phyloP scores from a whole-genome alignment of 2,797 vertebrate species.

The Myiotriccus ornatus region DNA sequence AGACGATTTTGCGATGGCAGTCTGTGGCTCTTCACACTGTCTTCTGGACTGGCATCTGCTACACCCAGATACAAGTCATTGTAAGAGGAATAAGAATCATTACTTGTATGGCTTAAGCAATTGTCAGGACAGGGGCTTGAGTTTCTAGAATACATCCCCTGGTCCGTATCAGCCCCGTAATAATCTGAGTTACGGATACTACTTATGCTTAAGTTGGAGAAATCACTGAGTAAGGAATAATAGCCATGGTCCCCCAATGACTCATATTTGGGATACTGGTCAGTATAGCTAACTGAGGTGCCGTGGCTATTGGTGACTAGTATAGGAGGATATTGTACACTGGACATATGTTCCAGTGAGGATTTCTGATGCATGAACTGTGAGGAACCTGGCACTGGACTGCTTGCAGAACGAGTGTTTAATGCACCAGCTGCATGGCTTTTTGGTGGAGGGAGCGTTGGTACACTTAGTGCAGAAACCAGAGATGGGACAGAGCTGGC shows the following conservation, averaged over 20 bases:
- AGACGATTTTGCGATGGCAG: conserved; percentile 86
- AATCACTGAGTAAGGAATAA: conserved; percentile 96
- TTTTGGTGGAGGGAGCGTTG: conserved; percentile 92
- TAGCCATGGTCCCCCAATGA: conserved; percentile 94
- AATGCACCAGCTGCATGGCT: conserved; percentile 94
- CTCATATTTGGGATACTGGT: conserved; percentile 95
- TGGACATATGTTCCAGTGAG: conserved; percentile 91
- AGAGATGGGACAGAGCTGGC: conserved; percentile 95
- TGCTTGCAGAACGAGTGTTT: conserved; percentile 97
- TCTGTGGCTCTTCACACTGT: conserved; percentile 87
- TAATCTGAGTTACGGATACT: conserved; percentile 93
- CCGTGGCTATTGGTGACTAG: conserved; percentile 98
- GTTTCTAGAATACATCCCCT: conserved; percentile 86
- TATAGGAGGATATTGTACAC: conserved; percentile 97
- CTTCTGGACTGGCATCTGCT: conserved; percentile 88
- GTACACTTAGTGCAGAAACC: conserved; percentile 95
- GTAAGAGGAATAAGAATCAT: conserved; percentile 94
- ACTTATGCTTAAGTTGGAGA: conserved; percentile 93
- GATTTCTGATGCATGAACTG: conserved; percentile 93
- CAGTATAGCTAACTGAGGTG: conserved; percentile 89
- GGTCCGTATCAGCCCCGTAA: conserved; percentile 91
- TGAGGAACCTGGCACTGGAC: conserved; percentile 93
- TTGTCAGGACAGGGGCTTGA: conserved; percentile 89
- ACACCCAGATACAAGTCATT: conserved; percentile 91
- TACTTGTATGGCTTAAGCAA: conserved; percentile 93